Percentiles rank a stretch among this genome's conserved stretches.
Evolutionary conservation across 2,797 vertebrate genomes (phyloP).

Genomic region (Pagetopsis macropterus): DNA sequence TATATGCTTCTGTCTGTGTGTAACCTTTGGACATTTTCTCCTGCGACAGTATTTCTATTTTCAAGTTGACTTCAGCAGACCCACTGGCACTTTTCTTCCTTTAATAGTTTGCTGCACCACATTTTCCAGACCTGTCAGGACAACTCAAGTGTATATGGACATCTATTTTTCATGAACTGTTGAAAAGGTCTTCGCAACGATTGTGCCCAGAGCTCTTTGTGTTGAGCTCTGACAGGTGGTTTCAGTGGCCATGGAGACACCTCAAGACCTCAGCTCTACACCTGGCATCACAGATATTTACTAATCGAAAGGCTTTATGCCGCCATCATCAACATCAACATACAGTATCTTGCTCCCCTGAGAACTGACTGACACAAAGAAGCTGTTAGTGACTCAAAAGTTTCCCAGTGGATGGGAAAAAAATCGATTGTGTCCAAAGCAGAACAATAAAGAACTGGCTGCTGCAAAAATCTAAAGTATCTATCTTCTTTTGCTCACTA

Average conservation of each 20-base stretch:
- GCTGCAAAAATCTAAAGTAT: too few relatives aligned
- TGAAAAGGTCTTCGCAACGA: slow-evolving; percentile 51
- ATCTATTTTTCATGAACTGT: slow-evolving; percentile 69
- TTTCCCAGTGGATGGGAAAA: neutral
- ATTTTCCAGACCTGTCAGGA: slow-evolving; percentile 43
- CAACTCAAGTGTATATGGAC: slow-evolving; percentile 49
- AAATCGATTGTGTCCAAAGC: neutral
- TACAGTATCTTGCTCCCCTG: slow-evolving; percentile 1
- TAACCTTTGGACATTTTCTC: slow-evolving; percentile 24
- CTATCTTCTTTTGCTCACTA: neutral
- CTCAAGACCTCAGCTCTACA: slow-evolving; percentile 21
- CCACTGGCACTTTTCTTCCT: slow-evolving; percentile 18
- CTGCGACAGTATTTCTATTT: slow-evolving; percentile 18
- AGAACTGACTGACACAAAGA: slow-evolving; percentile 28
- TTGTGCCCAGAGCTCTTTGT: slow-evolving; percentile 38
- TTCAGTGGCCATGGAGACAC: slow-evolving; percentile 37
- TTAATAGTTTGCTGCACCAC: slow-evolving; percentile 33
- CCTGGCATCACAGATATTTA: slow-evolving; percentile 21
- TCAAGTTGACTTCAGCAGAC: slow-evolving; percentile 20
- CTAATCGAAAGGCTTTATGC: slow-evolving; percentile 14
- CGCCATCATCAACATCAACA: slow-evolving; percentile 12
- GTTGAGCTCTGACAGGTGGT: slow-evolving; percentile 44
- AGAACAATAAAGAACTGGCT: neutral
- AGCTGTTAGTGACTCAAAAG: slow-evolving; percentile 23
- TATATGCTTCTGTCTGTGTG: neutral